Conservation (phyloP, 1,140 invertebrate species). For the Diachasmimorpha longicaudata region DNA sequence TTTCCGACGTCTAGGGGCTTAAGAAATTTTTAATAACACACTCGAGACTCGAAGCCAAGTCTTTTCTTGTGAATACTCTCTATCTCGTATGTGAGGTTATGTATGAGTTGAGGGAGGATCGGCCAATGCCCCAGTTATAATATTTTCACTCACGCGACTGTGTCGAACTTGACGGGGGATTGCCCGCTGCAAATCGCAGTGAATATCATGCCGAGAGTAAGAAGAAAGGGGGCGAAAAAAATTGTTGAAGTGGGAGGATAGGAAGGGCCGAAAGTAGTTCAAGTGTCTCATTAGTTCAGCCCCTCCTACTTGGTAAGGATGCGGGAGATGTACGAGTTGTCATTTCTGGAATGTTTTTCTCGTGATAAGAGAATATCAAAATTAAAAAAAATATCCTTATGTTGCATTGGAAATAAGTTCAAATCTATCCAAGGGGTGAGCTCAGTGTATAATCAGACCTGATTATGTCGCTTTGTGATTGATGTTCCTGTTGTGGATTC, state of each 20-base stretch:
- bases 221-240: background rate
- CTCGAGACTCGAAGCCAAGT: background rate
- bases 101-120: background rate
- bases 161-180: background rate
- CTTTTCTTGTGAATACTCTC: background rate
- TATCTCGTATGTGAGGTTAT: background rate
- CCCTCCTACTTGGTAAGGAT: background rate
- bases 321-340: background rate
- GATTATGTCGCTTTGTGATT: background rate
- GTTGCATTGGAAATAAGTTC: background rate
- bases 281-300: constrained; percentile 35
- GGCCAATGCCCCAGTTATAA: constrained; percentile 4
- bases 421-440: background rate
- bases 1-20: background rate
- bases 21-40: constrained; percentile 7
- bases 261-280: constrained; percentile 32
- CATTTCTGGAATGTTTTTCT: constrained; percentile 13
- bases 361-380: background rate
- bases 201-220: constrained; percentile 12
- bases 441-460: background rate
- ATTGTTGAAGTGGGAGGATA: constrained; percentile 7
- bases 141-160: background rate
- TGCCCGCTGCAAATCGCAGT: constrained; percentile 20
- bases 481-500: constrained; percentile 1
- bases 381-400: background rate